These are phyloP conservation scores for Agapornis canus DNA, from an alignment of 2,797 vertebrate genomes.

Conservation along the genomic window DNA sequence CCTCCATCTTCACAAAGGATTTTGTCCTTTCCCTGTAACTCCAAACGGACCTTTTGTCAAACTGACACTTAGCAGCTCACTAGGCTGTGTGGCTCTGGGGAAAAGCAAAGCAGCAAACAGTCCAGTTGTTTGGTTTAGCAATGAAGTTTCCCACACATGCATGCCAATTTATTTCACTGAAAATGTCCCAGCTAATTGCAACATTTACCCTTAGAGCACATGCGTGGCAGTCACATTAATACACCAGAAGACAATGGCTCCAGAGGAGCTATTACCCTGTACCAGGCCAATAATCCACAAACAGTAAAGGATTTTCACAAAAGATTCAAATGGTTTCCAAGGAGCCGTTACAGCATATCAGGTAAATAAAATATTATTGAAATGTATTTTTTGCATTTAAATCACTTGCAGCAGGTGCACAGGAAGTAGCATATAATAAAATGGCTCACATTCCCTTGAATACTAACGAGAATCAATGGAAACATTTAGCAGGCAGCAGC, in stretches of 20 bases:
- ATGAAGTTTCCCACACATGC: not conserved
- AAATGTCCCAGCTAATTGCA: constrained; percentile 27
- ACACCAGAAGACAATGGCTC: not conserved
- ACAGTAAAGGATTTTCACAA: not conserved
- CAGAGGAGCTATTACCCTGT: not conserved
- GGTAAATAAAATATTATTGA: constrained; percentile 59
- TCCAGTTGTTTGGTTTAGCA: constrained; percentile 36
- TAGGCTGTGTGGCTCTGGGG: not conserved
- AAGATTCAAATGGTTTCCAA: constrained; percentile 27
- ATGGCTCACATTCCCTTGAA: not conserved
- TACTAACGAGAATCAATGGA: not conserved
- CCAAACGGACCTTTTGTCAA: not conserved
- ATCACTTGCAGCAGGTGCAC: constrained; percentile 25
- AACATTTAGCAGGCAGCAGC: not conserved
- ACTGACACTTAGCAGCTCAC: not conserved
- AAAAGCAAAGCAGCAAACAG: not conserved
- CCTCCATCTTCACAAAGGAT: not conserved
- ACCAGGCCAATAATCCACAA: constrained; percentile 45
- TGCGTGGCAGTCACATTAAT: not conserved
- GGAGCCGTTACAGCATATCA: constrained; percentile 6
- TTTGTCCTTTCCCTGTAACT: not conserved
- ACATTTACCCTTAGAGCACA: not conserved
- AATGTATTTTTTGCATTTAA: constrained; percentile 47
- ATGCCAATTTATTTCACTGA: not conserved
- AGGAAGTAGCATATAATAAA: constrained; percentile 13